These are phyloP conservation scores for Meda fulgida DNA, from an alignment of 2,797 vertebrate genomes.

Conservation along the genomic window DNA sequence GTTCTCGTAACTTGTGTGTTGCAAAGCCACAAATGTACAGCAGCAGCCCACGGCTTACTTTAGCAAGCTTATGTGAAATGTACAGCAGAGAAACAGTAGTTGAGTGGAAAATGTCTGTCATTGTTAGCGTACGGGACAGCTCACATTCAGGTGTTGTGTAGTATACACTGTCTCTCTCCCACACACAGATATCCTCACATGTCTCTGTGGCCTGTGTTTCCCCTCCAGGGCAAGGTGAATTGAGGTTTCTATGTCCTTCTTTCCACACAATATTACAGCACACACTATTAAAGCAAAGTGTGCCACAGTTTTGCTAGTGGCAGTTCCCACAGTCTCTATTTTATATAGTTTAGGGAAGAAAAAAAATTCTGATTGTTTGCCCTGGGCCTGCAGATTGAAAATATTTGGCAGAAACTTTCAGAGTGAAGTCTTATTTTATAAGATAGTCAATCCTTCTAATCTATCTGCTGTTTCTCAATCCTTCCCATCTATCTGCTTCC, in stretches of 20 bases:
- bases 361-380: neutral
- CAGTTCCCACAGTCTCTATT: constrained; percentile 54
- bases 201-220: constrained; percentile 40
- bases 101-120: constrained; percentile 36
- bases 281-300: constrained; percentile 63
- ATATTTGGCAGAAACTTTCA: constrained; percentile 25
- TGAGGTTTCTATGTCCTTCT: constrained; percentile 59
- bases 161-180: constrained; percentile 35
- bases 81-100: constrained; percentile 37
- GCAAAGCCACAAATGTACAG: constrained; percentile 26
- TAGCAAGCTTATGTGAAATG: constrained; percentile 27
- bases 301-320: constrained; percentile 59
- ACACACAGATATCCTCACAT: constrained; percentile 21
- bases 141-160: constrained; percentile 35
- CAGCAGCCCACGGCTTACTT: constrained; percentile 26
- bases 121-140: constrained; percentile 24
- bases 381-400: constrained; percentile 13
- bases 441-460: neutral
- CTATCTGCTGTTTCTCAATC: neutral
- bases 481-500: too few species aligned
- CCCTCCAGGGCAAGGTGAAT: constrained; percentile 54
- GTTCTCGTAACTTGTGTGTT: constrained; percentile 11
- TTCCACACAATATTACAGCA: constrained; percentile 59
- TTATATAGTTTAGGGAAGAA: constrained; percentile 48
- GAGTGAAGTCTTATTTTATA: constrained; percentile 26